Base-by-base conservation (phyloP, 1,140 invertebrate species). In the Drosophila prosaltans region DNA sequence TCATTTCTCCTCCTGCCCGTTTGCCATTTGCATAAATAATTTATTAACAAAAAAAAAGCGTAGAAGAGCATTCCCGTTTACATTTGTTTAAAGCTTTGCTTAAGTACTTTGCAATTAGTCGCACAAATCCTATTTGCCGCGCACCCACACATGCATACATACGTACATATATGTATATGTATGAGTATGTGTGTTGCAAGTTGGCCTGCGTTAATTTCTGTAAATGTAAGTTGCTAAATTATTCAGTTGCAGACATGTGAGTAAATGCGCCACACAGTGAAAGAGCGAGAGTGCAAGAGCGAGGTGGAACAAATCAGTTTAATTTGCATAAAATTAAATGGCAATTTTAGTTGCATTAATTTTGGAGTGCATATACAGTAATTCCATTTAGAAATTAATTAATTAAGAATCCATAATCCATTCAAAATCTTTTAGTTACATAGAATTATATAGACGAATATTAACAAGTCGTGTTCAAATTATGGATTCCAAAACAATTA, bases 51-150 rank as follows among this genome's bases (percentile, higher is more conserved):
- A 75, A 74, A 51, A 4, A 36, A 36, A 36, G 6, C 6, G 32
- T 36, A 36, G 32, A 36, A 36, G 32, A 36, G 32, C 32, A 51
- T 84, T 77, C 81, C 73, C 80, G 88, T 78, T 84, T 84, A 72
- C 81, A 89, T 88, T 91, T 84, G 81, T 91, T 91, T 88, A 69
- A 81, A 89, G 80, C 83, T 80, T 84, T 91, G 81, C 88, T 91
- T 88, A 91, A 91, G 88, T 74, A 91, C 88, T 91, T 91, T 91
- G 83, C 88, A 91, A 91, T 91, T 91, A 91, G 88, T 91, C 81
- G 81, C 80, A 43, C 81, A 91, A 91, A 91, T 91, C 88, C 88
- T 69, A 72, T 90, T 90, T 90, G 79, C 68, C 69, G 70, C 48
- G 66, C 63, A 78, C 81, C 32, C 58, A 57, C 62, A 77, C 60